Evolutionary conservation across 2,797 vertebrate genomes (phyloP), one percentile per base, ranked within the genome.

Genomic region (Gobio occitaniae): DNA sequence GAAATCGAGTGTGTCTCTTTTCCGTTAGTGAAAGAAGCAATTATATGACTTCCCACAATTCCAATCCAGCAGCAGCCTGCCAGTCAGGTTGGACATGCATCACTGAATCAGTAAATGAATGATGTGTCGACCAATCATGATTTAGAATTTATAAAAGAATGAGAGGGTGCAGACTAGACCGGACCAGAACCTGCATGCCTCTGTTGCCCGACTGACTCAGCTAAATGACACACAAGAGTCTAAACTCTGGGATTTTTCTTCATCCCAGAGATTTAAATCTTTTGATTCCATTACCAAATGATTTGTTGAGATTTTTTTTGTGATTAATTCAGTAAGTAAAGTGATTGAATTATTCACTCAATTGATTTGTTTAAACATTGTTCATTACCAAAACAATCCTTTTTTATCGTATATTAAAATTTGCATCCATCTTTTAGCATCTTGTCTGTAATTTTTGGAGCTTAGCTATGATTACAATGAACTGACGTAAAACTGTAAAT

Each of bases 91-190:
- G 17, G 44, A 82, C 70, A 75, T 63, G 69, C 69, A 61, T 63
- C 80, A 6, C 81, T 74, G 44, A 25, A 48, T 82, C 36, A 52
- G 70, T 65, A 50, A 74, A 75, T 83, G 13, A 75, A 83, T 74
- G 54, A 65, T n/a, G 54, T 82, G 16, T 72, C 11, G 4, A 48
- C 16, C 25, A 72, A 21, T 82, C 54, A 63, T 47, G 16, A 3
- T 38, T 82, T 25, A 29, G 10, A 44, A 15, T 56, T 44, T 29
- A 32, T 63, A 16, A 50, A 48, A 63, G 38, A 15, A 17, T 2
- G 25, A 78, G 38, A 63, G 44, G 13, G 12, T 36, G 19, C 61
- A 6, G 41, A 19, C 54, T 8, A 80, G 25, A 68, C 59, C 29
- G 5, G 8, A 38, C 25, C 71, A 74, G 47, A 74, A 38, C 17